Base-by-base conservation (phyloP, 2,888 invertebrate species). In the Bellardia bayeri region DNA sequence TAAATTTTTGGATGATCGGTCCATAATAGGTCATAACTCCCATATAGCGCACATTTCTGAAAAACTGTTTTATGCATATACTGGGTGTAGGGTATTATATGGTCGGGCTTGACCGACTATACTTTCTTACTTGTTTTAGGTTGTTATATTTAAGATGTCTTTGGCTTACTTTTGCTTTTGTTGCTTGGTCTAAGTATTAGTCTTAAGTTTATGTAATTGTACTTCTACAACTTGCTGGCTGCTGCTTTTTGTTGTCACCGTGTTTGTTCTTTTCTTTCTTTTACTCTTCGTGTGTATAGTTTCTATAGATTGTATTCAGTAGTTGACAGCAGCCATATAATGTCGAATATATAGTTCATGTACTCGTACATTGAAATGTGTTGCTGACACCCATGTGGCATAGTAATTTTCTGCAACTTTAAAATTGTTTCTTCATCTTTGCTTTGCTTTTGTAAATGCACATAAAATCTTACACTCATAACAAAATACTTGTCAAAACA, bases 251-350 rank as follows among this genome's bases (percentile, higher is more conserved):
- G 68, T 75, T 76, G 16, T 51, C 49, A 13, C 58, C 45, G 42
- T 81, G 0, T 69, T 64, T 79, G 16, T 72, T 63, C 40, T 66
- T 56, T 72, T 9, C 71, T 56, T 16, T 58, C 58, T 63, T 56
- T 54, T 64, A 37, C 54, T 72, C 8, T 72, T 66, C 37, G 40
- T 69, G 51, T 76, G 75, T 80, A 51, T 80, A 66, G 37, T 81
- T 87, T 76, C 64, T 66, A 76, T 71, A 71, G 33, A 83, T 76
- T 76, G 42, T 80, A 71, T 64, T 71, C 80, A 80, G 75, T 42
- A 83, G 71, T 54, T 87, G 83, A 83, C 86, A 86, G 83, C 83
- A 80, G 75, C 71, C 71, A 79, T 86, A 86, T 80, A 76, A 76
- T 71, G 13, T 80, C 33, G 66, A 83, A 86, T 80, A 74, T 80